Conservation (phyloP, 2,113 vertebrate genomes). For the Phalacrocorax pelagicus region DNA sequence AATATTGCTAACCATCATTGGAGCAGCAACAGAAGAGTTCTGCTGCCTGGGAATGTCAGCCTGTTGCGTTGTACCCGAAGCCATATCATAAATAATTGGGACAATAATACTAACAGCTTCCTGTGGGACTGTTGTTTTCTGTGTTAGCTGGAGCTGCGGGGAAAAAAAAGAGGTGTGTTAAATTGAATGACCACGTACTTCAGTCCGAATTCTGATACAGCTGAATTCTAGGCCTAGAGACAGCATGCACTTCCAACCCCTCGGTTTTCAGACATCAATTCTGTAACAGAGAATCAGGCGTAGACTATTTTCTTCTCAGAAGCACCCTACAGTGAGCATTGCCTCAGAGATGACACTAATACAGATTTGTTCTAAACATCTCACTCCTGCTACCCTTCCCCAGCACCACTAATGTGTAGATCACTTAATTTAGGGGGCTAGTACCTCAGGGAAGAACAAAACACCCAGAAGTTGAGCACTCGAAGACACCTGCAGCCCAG, state of each 20-base stretch:
- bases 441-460: neutral
- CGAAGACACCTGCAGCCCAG: neutral
- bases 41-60: constrained; percentile 98
- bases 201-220: neutral
- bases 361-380: neutral
- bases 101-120: constrained; percentile 97
- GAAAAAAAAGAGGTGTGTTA: neutral
- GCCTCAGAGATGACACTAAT: neutral
- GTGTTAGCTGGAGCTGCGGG: constrained; percentile 93
- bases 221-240: neutral
- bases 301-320: neutral
- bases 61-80: constrained; percentile 96
- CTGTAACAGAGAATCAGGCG: neutral
- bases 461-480: neutral
- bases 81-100: constrained; percentile 99
- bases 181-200: neutral
- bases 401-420: neutral
- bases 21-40: constrained; percentile 94
- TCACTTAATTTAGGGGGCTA: neutral
- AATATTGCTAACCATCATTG: constrained; percentile 97
- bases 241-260: neutral
- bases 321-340: neutral
- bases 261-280: neutral
- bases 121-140: constrained; percentile 89
- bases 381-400: neutral